Evolutionary conservation across 2,113 vertebrate genomes (phyloP), one percentile per base, ranked within the genome.

Genomic region (Onychostoma macrolepis): DNA sequence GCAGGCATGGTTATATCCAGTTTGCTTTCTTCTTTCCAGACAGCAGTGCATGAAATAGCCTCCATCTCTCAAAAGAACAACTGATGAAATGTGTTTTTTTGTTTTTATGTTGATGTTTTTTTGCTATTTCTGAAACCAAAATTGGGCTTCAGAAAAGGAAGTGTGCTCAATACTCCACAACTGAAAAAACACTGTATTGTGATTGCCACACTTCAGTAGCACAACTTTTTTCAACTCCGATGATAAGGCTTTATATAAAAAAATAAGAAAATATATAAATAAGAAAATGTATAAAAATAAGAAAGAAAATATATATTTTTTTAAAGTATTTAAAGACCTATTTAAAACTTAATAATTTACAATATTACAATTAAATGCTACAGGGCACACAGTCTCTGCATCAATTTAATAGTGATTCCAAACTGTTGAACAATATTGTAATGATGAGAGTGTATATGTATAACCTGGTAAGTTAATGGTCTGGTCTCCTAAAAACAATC

Each of bases 401-500:
- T n/a, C 24, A 53, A 21, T 6, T n/a, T 41, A n/a, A 74, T 41
- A 24, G 19, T n/a, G 10, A n/a, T n/a, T 41, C 11, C 15, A 28
- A 33, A 56, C 17, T 24, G 38, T 13, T 24, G 9, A 11, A 67
- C 36, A 58, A 61, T 17, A 48, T 19, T 48, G 82, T 38, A 28
- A 71, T 11, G 7, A 28, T 48, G n/a, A 21, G 72, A 71, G 83
- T 15, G 15, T 81, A 30, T 6, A 71, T 43, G 50, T 48, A 92
- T 91, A 92, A 97, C 98, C 96, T 93, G 98, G 97, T 77, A 98
- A 93, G 92, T 98, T 99, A 90, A 99, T 98, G 58, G 98, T 99
- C 89, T 99, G 98, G 93, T 99, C 98, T 85, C 98, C 98, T 30
- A 99, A 94, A 90, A 99, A 99, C 13, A 99, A 96, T 65, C 98